A percentile compares a stretch with the other conserved stretches of the same genome.
Conservation (phyloP, 2,888 invertebrate species). For the Drosophila anomelani region DNA sequence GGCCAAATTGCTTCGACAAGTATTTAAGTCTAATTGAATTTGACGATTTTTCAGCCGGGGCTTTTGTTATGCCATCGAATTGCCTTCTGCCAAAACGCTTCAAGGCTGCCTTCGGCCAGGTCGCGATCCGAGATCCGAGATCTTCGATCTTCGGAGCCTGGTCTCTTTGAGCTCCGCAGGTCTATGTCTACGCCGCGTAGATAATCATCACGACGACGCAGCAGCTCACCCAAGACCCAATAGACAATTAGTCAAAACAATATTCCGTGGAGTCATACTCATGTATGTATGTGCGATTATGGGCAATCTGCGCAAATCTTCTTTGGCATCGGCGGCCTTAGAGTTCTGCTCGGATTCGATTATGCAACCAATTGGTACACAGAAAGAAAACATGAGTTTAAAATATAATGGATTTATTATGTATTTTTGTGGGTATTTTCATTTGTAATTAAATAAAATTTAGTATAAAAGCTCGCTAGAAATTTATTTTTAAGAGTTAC, state of each 20-base stretch:
- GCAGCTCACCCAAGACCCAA: slow-evolving; percentile 39
- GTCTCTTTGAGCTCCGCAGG: slow-evolving; percentile 16
- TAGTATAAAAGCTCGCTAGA: no score
- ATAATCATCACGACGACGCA: slow-evolving; percentile 72
- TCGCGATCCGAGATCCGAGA: slow-evolving; percentile 17
- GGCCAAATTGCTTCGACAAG: slow-evolving; percentile 75
- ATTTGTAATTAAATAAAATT: no score
- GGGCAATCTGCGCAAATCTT: slow-evolving; percentile 72
- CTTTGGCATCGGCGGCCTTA: slow-evolving; percentile 77
- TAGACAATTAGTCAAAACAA: slow-evolving; percentile 74
- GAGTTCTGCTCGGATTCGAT: slow-evolving; percentile 50
- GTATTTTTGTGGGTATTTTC: no score
- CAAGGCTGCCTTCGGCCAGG: slow-evolving; percentile 63
- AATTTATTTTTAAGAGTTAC: no score
- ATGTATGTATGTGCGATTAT: slow-evolving; percentile 56
- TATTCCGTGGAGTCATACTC: slow-evolving; percentile 47
- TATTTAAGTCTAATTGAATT: slow-evolving; percentile 79
- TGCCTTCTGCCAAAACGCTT: slow-evolving; percentile 68
- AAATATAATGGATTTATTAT: no score
- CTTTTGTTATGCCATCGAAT: slow-evolving; percentile 30
- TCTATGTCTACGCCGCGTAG: slow-evolving; percentile 29
- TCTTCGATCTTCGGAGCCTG: slow-evolving; percentile 34
- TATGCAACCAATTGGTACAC: slow-evolving; percentile 53
- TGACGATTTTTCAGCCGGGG: slow-evolving; percentile 56
- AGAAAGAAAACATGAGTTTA: not conserved